Conservation (phyloP, 2,797 vertebrate genomes). For the Lateolabrax maculatus region DNA sequence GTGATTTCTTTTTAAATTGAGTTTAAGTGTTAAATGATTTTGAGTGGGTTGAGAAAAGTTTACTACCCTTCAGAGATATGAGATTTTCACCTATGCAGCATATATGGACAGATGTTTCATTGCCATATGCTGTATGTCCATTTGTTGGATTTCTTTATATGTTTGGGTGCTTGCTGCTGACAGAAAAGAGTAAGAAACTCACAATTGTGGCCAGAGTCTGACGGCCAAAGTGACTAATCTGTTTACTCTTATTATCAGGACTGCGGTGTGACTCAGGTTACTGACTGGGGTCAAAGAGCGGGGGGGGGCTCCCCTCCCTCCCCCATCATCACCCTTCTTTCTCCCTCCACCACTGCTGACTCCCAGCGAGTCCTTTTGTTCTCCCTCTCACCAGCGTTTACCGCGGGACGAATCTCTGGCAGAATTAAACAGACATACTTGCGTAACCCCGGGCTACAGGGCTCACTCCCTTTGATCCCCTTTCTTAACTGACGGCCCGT, state of each 20-base stretch:
- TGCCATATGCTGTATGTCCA: neutral
- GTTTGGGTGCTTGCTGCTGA: neutral
- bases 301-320: constrained; percentile 67
- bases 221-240: constrained; percentile 77
- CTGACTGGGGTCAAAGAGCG: constrained; percentile 76
- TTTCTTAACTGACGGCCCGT: constrained; percentile 58
- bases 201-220: constrained; percentile 3
- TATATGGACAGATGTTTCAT: neutral
- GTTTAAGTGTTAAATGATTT: neutral
- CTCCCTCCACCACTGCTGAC: constrained; percentile 53
- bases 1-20: neutral
- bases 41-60: neutral
- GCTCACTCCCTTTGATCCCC: constrained; percentile 64
- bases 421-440: constrained; percentile 71
- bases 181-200: neutral
- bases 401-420: constrained; percentile 66
- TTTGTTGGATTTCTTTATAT: neutral
- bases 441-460: constrained; percentile 71
- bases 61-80: too few relatives aligned
- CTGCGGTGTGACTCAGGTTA: constrained; percentile 75
- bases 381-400: constrained; percentile 67
- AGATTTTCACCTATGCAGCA: too few relatives aligned
- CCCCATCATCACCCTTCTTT: constrained; percentile 62
- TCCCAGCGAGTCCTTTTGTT: constrained; percentile 70
- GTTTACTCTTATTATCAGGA: constrained; percentile 66